Base-by-base conservation (phyloP, 2,797 vertebrate species). In the Ctenochaetus hawaiiensis region DNA sequence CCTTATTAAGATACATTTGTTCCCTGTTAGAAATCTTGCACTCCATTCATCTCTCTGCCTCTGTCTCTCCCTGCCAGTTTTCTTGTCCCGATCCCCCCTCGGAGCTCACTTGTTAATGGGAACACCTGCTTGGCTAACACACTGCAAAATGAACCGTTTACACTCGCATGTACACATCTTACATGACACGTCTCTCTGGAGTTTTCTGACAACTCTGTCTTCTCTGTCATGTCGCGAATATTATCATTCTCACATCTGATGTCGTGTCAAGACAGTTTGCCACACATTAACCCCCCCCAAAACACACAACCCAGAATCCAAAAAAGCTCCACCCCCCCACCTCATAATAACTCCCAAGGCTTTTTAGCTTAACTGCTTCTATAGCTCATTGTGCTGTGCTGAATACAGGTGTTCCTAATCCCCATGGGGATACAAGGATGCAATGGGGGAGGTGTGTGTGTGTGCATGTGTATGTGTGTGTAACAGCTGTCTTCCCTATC, bases 391-490 rank as follows among this genome's bases (percentile, higher is more conserved):
- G 93, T 94, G 88, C 82, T 70, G 75, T 23, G 77, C 82, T 89
- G 86, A 92, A 93, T 94, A 93, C 93, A 95, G 94, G 94, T 95
- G 94, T 87, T 91, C 83, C 84, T 93, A 90, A 90, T 94, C 89
- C 92, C 87, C 82, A 57, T 51, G 82, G 91, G 91, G 90, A 87
- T 90, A 67, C 78, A 81, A 6, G 44, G 79, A 76, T 87, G 81
- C 78, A 72, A 75, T 83, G 82, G 79, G 90, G 88, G 80, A 69
- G 81, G 80, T 76, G 75, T 73, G 81, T 54, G 52, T 26, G 56
- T 85, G 68, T 83, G 62, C 75, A 44, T 76, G 54, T 80, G 57
- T 62, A 61, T 74, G 64, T 81, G 81, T 83, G 67, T 78, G 59
- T 75, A 85, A 89, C 93, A 93, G 91, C 92, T 93, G 93, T 88